Percentiles rank a stretch among this genome's conserved stretches.
Conservation (phyloP, 2,797 vertebrate species). For the Petrocephalus schoutedeni region DNA sequence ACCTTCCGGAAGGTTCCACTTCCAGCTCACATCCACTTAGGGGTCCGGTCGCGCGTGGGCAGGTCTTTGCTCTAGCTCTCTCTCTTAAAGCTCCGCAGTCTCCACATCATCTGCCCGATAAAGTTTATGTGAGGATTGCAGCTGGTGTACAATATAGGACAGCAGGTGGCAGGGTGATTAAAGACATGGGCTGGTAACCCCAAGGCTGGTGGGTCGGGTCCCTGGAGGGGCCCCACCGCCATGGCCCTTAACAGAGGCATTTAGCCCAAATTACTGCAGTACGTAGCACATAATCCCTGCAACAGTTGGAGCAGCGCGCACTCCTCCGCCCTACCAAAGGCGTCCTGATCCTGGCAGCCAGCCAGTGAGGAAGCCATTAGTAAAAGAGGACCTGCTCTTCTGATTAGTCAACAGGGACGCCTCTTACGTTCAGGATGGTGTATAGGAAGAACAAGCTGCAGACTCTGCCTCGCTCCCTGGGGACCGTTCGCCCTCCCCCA, state of each 20-base stretch:
- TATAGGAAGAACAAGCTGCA: not conserved
- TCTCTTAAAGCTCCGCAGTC: not conserved
- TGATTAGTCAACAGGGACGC: not conserved
- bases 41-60: not conserved
- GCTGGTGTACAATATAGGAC: not conserved
- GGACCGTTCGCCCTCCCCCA: not conserved
- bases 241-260: not conserved
- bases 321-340: not conserved
- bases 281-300: not conserved
- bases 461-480: not conserved
- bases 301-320: not conserved
- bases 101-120: not conserved
- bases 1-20: not conserved
- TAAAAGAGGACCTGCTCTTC: not conserved
- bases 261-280: constrained; percentile 3
- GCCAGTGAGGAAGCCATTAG: not conserved
- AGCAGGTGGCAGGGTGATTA: not conserved
- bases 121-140: not conserved
- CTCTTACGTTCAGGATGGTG: not conserved
- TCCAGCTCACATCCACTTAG: not conserved
- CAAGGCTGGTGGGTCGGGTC: not conserved
- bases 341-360: not conserved
- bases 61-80: not conserved
- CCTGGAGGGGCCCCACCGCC: not conserved
- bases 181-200: not conserved